phyloP scores from a whole-genome alignment of 2,797 vertebrate species.

The Hafferia zeledoni region DNA sequence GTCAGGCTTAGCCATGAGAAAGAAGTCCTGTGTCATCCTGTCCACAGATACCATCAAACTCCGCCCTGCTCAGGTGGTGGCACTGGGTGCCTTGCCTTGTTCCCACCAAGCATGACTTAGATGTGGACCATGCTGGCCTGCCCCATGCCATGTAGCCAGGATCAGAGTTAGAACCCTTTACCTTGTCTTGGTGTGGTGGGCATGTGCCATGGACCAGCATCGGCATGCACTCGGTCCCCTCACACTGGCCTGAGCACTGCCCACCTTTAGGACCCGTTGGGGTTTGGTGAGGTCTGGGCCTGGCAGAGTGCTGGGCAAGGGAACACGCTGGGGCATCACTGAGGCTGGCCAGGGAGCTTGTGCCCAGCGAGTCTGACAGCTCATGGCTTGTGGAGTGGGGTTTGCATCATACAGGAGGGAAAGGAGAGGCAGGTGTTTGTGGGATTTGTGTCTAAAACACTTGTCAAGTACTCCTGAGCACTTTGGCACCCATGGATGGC shows the following conservation, averaged over 20 bases:
- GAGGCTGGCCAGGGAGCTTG: background rate
- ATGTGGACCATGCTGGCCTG: background rate
- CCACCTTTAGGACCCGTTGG: background rate
- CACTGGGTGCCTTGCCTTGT: background rate
- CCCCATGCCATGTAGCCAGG: accelerated
- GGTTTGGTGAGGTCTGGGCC: background rate
- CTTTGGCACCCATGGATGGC: background rate
- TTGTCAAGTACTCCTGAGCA: background rate
- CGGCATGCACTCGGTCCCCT: background rate
- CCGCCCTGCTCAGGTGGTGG: background rate
- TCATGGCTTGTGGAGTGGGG: background rate
- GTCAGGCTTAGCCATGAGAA: background rate
- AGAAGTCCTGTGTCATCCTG: background rate
- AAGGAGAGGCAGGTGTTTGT: background rate
- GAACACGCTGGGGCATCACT: accelerated
- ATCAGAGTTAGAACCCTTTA: background rate
- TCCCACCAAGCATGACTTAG: background rate
- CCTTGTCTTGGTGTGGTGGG: background rate
- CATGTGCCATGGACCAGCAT: background rate
- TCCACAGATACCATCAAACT: background rate
- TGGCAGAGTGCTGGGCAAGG: background rate
- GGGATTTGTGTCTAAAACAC: background rate
- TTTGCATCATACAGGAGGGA: background rate
- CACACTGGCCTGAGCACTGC: background rate
- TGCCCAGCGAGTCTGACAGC: background rate